Evolutionary conservation across 2,113 vertebrate species (phyloP), one percentile per base, ranked within the genome.

Genomic region (Scalopus aquaticus): DNA sequence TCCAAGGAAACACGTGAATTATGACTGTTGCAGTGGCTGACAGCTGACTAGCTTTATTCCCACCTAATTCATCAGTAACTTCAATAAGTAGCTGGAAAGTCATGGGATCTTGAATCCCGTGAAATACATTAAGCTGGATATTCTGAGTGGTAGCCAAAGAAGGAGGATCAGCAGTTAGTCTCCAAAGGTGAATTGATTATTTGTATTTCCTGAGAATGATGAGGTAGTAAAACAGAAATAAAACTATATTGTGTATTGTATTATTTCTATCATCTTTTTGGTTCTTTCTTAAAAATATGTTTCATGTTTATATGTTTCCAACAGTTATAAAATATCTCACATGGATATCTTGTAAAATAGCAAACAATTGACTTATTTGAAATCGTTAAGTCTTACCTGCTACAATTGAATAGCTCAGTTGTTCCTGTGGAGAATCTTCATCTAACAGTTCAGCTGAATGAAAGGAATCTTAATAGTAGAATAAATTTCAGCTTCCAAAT

Each of bases 21-120:
- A 97, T 93, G 92, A 96, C 24, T 20, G 32, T 94, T 91, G 73
- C 94, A n/a, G 70, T 96, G 92, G 96, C 70, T 56, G 97, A 97
- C 92, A 97, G 37, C 56, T 96, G 94, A 24, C 67, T 90, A 89
- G 81, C 49, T 97, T 92, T 93, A 44, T 90, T 98, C 89, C 87
- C 95, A 96, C 79, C 88, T 94, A 96, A 96, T 97, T 98, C 96
- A 97, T 97, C 95, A 96, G 93, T 94, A 60, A 97, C 95, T 98
- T 98, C 94, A 96, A 82, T 97, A 88, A 98, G 72, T 73, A 96
- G 26, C 73, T 98, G 51, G 91, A 97, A 97, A 60, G 80, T 72
- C 60, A 64, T 44, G 58, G 95, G 93, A 64, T 72, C 67, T 64
- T 56, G 28, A 93, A 93, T 95, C 83, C 22, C 96, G 89, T 76